These are phyloP conservation scores for Pavo muticus DNA, from an alignment of 2,113 vertebrate genomes.

Conservation along the genomic window DNA sequence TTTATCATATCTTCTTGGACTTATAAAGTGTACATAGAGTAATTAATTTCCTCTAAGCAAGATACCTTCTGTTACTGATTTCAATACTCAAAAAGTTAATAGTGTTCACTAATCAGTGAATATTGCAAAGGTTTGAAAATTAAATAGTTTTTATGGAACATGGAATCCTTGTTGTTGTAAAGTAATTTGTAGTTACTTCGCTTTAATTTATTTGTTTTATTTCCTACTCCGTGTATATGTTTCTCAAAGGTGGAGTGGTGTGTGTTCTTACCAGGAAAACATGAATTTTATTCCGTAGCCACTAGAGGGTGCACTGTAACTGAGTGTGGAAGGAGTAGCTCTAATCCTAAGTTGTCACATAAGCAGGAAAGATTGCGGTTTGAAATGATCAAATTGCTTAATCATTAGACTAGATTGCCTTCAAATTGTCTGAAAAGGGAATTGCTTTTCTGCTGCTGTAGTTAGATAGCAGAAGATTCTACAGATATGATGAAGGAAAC, in stretches of 20 bases:
- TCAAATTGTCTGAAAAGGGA: not conserved
- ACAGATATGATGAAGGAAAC: not conserved
- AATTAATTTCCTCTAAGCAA: not conserved
- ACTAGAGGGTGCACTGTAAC: constrained; percentile 69
- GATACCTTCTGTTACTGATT: not conserved
- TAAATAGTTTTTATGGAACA: not conserved
- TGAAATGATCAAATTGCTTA: not conserved
- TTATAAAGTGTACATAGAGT: not conserved
- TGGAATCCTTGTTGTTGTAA: not conserved
- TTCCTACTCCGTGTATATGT: not conserved
- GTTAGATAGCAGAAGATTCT: not conserved
- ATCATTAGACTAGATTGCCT: not conserved
- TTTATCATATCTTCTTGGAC: not conserved
- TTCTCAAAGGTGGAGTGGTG: not conserved
- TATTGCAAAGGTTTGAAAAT: not conserved
- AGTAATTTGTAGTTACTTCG: not conserved
- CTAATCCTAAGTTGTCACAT: not conserved
- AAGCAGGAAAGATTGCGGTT: not conserved
- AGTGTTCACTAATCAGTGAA: not conserved
- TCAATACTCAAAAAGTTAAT: not conserved
- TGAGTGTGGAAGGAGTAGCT: not conserved
- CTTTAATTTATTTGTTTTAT: not conserved
- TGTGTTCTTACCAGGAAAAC: not conserved
- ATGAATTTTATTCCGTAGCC: not conserved
- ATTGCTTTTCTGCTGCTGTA: not conserved